These are phyloP conservation scores for Porites rus DNA, from an alignment of 92 coral and sea anemone genomes.

Conservation along the genomic window DNA sequence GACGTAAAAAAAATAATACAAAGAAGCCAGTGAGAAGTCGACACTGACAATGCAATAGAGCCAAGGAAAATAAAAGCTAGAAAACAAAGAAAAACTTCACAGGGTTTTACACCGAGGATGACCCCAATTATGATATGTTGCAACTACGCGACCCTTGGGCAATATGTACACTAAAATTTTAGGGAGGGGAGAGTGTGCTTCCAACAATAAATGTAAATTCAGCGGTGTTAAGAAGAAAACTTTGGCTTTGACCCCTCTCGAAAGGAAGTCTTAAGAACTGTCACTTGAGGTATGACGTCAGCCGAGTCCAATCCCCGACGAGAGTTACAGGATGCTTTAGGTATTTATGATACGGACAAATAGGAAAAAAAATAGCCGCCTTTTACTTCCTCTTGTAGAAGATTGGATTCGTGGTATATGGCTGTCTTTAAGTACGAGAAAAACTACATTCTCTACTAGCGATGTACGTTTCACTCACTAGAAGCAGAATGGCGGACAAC, in stretches of 20 bases:
- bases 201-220: not conserved
- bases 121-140: too few species aligned
- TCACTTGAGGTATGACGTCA: constrained; percentile 26
- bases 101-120: too few species aligned
- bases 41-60: too few species aligned
- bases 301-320: constrained; percentile 10
- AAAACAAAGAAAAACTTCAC: too few species aligned
- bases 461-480: not conserved
- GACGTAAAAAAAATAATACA: too few species aligned
- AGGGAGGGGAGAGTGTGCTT: constrained; percentile 16
- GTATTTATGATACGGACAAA: constrained; percentile 16
- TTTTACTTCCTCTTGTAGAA: constrained; percentile 33
- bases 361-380: constrained; percentile 4
- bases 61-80: too few species aligned
- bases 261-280: constrained; percentile 34
- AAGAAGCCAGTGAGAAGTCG: too few species aligned
- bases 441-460: constrained; percentile 4
- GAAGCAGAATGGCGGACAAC: constrained; percentile 64
- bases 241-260: not conserved
- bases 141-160: not conserved
- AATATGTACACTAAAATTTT: not conserved
- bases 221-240: not conserved
- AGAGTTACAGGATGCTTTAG: constrained; percentile 28
- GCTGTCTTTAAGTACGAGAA: constrained; percentile 5
- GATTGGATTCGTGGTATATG: constrained; percentile 8